These are phyloP conservation scores for Gallinago nigripennis DNA, from an alignment of 2,797 vertebrate genomes.

Conservation along the genomic window DNA sequence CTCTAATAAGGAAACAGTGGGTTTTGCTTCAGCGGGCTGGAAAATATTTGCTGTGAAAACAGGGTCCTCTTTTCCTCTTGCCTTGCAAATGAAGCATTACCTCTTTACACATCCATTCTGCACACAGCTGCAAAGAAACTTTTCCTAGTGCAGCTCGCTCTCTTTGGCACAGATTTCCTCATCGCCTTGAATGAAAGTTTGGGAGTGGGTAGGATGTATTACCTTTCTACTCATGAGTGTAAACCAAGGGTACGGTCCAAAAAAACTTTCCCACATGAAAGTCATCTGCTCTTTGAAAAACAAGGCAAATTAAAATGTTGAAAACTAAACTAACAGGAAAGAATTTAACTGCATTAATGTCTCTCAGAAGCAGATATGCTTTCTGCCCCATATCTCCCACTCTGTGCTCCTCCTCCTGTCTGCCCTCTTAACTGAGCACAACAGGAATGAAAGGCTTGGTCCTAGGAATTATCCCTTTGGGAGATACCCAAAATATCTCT, in stretches of 20 bases:
- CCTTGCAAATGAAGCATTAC: neutral
- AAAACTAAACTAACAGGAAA: neutral
- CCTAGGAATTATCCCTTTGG: neutral
- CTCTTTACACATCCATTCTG: neutral
- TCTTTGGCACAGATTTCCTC: neutral
- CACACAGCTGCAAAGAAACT: neutral
- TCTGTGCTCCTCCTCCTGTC: neutral
- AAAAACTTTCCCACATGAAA: neutral
- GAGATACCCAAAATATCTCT: neutral
- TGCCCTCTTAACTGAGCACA: neutral
- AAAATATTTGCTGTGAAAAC: neutral
- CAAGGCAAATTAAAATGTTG: neutral
- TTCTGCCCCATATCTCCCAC: rapidly evolving
- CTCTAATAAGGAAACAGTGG: neutral
- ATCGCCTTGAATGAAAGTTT: rapidly evolving
- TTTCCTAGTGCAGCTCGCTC: neutral
- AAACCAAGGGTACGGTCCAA: neutral
- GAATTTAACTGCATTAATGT: neutral
- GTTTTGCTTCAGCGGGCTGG: neutral
- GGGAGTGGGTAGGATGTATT: neutral
- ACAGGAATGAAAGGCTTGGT: neutral
- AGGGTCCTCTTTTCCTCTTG: neutral
- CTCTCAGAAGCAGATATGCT: neutral
- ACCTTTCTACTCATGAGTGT: neutral
- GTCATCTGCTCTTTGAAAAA: neutral